Conservation (phyloP, 1,140 invertebrate genomes). For the Campoletis sonorensis region DNA sequence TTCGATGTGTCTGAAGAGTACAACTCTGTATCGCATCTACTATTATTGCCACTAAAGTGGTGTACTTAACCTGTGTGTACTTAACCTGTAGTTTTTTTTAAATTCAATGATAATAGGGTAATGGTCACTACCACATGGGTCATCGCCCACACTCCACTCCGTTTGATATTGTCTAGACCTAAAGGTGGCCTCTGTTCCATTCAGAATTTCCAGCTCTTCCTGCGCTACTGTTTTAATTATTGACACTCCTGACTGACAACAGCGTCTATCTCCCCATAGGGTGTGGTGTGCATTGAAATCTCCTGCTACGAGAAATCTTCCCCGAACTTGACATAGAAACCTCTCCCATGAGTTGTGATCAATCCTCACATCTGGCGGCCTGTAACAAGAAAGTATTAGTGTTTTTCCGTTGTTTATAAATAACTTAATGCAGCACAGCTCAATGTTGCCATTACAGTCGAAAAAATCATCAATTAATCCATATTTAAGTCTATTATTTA, state of each 20-base stretch:
- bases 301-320: neutral
- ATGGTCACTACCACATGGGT: too few relatives aligned
- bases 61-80: neutral
- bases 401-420: neutral
- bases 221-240: neutral
- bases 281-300: conserved; percentile 39
- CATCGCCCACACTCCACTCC: neutral
- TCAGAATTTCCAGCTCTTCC: neutral
- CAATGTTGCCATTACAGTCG: neutral
- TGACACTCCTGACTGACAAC: neutral
- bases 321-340: conserved; percentile 13
- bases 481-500: neutral
- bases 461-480: neutral
- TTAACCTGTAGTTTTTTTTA: neutral
- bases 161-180: neutral
- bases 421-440: neutral
- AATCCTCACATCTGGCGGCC: conserved; percentile 5
- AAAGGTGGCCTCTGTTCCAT: neutral
- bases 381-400: neutral
- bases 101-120: too few relatives aligned
- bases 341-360: neutral
- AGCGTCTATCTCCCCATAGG: neutral
- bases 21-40: neutral
- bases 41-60: neutral
- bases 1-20: neutral